phyloP scores from a whole-genome alignment of 2,113 vertebrate species.

The Rhagologus leucostigma region DNA sequence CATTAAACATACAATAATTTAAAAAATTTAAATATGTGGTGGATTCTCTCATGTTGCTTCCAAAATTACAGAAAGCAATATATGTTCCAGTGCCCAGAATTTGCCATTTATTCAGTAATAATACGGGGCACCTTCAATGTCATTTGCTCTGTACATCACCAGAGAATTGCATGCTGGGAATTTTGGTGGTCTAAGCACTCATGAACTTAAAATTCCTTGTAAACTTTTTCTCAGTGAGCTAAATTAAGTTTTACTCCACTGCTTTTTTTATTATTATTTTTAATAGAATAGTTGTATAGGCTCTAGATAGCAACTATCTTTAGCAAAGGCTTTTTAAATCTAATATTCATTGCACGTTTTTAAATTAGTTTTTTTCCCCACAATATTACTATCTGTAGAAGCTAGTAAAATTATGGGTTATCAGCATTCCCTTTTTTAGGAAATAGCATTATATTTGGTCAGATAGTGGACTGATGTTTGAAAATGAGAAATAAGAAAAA shows the following conservation, averaged over 20 bases:
- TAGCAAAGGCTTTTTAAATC: not conserved
- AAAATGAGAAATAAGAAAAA: not conserved
- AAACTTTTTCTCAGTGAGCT: not conserved
- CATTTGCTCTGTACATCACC: not conserved
- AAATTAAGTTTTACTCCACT: not conserved
- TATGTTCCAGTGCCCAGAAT: not conserved
- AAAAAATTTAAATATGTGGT: not conserved
- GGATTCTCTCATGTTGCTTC: not conserved
- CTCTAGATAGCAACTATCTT: not conserved
- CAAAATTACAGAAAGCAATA: not conserved
- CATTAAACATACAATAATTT: not conserved
- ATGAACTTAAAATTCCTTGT: not conserved
- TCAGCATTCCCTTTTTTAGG: not conserved
- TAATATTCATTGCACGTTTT: not conserved
- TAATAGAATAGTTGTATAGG: not conserved
- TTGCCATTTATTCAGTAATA: not conserved
- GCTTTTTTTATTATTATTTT: not conserved
- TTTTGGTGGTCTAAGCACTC: not conserved
- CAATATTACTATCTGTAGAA: not conserved
- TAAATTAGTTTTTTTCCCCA: not conserved
- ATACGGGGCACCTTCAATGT: not conserved
- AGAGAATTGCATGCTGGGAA: not conserved
- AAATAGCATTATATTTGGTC: not conserved
- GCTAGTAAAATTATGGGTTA: not conserved
- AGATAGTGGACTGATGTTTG: not conserved